phyloP scores from a whole-genome alignment of 2,113 vertebrate species.

The Perca flavescens region DNA sequence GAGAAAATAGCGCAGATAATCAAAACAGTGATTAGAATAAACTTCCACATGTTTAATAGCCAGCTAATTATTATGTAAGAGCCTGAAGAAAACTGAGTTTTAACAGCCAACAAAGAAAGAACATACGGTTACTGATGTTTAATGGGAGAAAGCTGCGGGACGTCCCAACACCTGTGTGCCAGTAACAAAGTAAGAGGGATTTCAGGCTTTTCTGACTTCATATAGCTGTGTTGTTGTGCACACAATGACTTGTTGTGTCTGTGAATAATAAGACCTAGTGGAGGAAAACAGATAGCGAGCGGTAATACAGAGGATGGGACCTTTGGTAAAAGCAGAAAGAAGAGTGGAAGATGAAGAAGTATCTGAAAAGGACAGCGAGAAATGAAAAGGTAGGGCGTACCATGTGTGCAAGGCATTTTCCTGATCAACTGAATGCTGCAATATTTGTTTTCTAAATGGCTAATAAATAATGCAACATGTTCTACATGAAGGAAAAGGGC shows the following conservation, averaged over 20 bases:
- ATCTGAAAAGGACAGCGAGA: background rate
- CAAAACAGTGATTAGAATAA: no score
- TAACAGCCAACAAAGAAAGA: background rate
- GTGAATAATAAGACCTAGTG: background rate
- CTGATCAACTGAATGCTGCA: background rate
- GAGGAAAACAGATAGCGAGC: background rate
- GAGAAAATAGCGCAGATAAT: background rate
- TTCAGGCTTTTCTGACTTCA: background rate
- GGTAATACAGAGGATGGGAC: background rate
- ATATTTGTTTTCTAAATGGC: background rate
- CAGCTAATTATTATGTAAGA: background rate
- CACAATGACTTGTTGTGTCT: background rate
- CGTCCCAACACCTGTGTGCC: no score
- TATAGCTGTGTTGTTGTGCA: background rate
- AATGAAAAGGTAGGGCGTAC: background rate
- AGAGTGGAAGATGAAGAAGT: background rate
- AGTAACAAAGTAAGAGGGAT: background rate
- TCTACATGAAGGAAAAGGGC: no score
- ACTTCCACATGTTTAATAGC: background rate
- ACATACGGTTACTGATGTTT: background rate
- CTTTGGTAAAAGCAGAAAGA: background rate
- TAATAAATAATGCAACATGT: background rate
- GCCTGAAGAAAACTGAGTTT: background rate
- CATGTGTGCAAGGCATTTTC: no score
- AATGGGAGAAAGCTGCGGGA: no score